These are phyloP conservation scores for Sialia sialis DNA, from an alignment of 2,113 vertebrate species.

Conservation along the genomic window DNA sequence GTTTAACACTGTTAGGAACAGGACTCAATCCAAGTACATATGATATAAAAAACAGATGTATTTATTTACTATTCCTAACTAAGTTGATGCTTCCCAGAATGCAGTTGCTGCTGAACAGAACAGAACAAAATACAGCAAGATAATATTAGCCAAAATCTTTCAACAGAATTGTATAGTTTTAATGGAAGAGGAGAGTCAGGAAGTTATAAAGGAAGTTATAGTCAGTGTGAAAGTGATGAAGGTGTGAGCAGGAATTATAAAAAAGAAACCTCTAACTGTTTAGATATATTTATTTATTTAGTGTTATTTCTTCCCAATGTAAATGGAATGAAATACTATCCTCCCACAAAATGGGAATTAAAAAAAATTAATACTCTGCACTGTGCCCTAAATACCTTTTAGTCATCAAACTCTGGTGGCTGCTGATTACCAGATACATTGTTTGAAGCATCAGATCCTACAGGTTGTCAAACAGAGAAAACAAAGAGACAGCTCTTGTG, in stretches of 20 bases:
- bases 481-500: constrained; percentile 25
- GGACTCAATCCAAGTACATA: neutral
- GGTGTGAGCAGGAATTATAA: neutral
- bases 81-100: neutral
- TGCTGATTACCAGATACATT: neutral
- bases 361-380: neutral
- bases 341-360: neutral
- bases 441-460: neutral
- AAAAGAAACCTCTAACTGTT: neutral
- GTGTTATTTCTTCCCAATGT: neutral
- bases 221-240: neutral
- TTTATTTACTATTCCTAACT: neutral
- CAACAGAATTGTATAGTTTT: neutral
- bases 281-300: neutral
- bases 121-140: neutral
- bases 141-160: neutral
- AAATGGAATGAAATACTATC: neutral
- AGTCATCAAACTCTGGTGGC: neutral
- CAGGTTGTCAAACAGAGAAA: constrained; percentile 25
- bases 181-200: neutral
- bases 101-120: neutral
- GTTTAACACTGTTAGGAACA: neutral
- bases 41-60: neutral
- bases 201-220: neutral
- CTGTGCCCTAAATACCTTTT: neutral